Conservation (phyloP, 2,888 invertebrate genomes). For the Charanyca ferruginea region DNA sequence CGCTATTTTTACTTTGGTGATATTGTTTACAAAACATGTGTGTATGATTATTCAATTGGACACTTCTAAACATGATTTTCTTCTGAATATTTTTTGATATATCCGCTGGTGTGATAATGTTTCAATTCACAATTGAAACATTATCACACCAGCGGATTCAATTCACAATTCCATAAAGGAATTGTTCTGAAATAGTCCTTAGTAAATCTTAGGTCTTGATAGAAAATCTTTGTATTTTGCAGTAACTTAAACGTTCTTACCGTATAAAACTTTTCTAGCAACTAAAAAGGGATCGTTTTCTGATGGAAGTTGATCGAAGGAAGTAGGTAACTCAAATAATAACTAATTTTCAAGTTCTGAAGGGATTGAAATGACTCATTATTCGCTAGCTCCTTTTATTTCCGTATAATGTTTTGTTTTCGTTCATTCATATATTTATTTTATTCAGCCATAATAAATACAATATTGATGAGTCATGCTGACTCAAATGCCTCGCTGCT, state of each 20-base stretch:
- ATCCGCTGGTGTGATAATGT: too few relatives aligned
- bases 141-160: too few relatives aligned
- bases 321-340: slow-evolving; percentile 40
- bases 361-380: slow-evolving; percentile 30
- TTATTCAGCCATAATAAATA: background rate
- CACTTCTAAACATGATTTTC: too few relatives aligned
- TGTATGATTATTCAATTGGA: slow-evolving; percentile 1
- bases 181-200: too few relatives aligned
- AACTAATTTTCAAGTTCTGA: slow-evolving; percentile 39
- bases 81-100: too few relatives aligned
- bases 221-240: too few relatives aligned
- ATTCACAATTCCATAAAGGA: too few relatives aligned
- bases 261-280: slow-evolving; percentile 40
- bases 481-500: too few relatives aligned
- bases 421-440: background rate
- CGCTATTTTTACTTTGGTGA: slow-evolving; percentile 9
- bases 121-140: too few relatives aligned
- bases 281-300: slow-evolving; percentile 51
- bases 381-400: background rate
- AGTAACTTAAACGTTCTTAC: too few relatives aligned
- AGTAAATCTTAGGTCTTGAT: too few relatives aligned
- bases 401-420: slow-evolving; percentile 1
- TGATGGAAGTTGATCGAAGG: slow-evolving; percentile 47
- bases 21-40: background rate
- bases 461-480: background rate